phyloP scores from a whole-genome alignment of 1,140 invertebrate species.

The Tenebrio molitor region DNA sequence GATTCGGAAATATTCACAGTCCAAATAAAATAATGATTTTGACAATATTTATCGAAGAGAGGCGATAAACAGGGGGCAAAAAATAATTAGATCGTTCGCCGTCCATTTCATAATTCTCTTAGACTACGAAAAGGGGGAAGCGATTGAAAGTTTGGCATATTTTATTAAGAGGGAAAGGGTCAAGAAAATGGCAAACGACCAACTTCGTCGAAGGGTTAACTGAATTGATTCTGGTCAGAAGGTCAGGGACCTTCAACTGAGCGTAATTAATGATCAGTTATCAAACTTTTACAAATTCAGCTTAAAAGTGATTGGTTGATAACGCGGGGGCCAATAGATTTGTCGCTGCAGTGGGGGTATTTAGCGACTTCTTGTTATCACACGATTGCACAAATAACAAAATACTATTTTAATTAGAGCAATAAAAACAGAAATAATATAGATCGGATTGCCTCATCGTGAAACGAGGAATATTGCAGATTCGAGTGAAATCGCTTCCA shows the following conservation, averaged over 20 bases:
- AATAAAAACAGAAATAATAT: too few species aligned
- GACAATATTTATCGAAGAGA: neutral
- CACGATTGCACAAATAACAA: too few species aligned
- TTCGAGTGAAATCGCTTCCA: too few species aligned
- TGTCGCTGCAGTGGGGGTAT: too few species aligned
- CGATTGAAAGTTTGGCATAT: neutral
- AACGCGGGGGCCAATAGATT: too few species aligned
- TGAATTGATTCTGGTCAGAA: constrained; percentile 26
- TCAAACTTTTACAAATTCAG: neutral
- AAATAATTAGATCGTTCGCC: neutral
- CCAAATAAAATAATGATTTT: neutral
- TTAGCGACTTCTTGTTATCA: too few species aligned
- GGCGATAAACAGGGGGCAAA: neutral
- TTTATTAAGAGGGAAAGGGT: neutral
- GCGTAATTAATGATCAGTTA: neutral
- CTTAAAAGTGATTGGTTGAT: too few species aligned
- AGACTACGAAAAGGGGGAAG: neutral
- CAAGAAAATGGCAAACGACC: neutral
- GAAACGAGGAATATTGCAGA: too few species aligned
- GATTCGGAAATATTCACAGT: too few species aligned
- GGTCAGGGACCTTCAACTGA: constrained; percentile 3
- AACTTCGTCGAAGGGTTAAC: constrained; percentile 6
- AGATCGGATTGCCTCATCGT: too few species aligned
- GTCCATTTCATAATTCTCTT: too few species aligned
- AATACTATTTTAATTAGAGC: too few species aligned